phyloP scores from a whole-genome alignment of 1,140 invertebrate genomes.

The Drosophila prosaltans region DNA sequence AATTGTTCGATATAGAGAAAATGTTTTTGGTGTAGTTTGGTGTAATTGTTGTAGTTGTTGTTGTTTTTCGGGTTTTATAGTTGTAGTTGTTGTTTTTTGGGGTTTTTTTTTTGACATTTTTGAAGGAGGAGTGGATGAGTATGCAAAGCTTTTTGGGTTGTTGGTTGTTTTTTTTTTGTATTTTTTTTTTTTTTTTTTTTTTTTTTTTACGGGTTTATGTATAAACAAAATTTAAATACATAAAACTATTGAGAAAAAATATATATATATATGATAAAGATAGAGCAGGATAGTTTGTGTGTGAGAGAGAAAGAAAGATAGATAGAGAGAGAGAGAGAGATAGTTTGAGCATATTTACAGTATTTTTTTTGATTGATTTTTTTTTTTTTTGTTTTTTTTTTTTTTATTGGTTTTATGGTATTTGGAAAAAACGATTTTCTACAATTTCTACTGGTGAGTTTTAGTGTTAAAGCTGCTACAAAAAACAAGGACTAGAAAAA shows the following conservation, averaged over 20 bases:
- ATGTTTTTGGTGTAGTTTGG: conserved; percentile 50
- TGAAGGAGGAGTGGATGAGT: conserved; percentile 69
- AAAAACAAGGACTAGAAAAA: conserved; percentile 29
- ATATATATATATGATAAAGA: conserved; percentile 54
- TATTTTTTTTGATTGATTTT: conserved; percentile 13
- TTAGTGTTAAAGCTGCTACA: conserved; percentile 75
- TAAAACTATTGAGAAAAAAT: conserved; percentile 54
- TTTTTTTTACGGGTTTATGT: conserved; percentile 63
- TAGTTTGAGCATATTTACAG: conserved; percentile 40
- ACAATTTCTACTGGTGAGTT: conserved; percentile 75
- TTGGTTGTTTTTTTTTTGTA: conserved; percentile 30
- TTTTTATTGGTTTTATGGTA: conserved; percentile 51
- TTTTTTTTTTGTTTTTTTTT: conserved; percentile 47
- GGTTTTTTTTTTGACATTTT: conserved; percentile 31
- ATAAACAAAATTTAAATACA: conserved; percentile 64
- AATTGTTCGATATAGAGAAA: conserved; percentile 32
- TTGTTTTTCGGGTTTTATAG: conserved; percentile 24
- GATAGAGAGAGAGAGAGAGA: conserved; percentile 47
- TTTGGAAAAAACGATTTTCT: conserved; percentile 75
- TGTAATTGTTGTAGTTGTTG: conserved; percentile 48
- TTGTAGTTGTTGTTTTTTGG: conserved; percentile 24
- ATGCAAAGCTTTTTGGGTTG: conserved; percentile 70
- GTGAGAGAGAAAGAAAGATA: conserved; percentile 37
- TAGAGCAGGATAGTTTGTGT: conserved; percentile 40
- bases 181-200: conserved; percentile 60